phyloP scores from a whole-genome alignment of 2,888 invertebrate species.

The Brachyptera risi region DNA sequence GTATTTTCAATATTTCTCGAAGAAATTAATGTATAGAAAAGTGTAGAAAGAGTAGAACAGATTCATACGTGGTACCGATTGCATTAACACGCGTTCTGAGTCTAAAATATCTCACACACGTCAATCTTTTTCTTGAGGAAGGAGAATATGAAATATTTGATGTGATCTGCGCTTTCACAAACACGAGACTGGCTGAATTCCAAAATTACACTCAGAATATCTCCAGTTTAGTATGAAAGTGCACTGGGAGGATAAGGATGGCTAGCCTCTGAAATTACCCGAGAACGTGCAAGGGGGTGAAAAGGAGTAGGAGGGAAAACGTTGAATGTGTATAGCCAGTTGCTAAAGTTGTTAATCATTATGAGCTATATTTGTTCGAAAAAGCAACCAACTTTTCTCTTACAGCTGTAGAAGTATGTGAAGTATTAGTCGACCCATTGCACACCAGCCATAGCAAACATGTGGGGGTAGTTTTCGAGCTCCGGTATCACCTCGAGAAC shows the following conservation, averaged over 20 bases:
- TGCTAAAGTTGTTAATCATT: conserved; percentile 18
- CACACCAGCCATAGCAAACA: no score
- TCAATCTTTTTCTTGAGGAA: neutral
- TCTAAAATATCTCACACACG: no score
- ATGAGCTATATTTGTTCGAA: conserved; percentile 16
- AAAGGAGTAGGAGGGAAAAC: neutral
- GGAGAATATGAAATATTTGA: neutral
- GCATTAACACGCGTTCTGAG: no score
- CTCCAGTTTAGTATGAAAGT: neutral
- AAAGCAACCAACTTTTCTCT: neutral
- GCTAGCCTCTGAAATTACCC: no score
- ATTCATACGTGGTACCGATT: no score
- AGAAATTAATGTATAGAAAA: no score
- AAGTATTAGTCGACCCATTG: neutral
- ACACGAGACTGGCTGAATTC: conserved; percentile 11
- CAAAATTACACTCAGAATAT: conserved; percentile 1
- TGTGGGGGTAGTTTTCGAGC: conserved; percentile 9
- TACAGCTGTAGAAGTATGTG: conserved; percentile 15
- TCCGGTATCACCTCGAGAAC: conserved; percentile 11
- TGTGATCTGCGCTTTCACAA: no score
- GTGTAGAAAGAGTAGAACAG: no score
- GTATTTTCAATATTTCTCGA: no score
- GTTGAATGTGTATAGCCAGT: conserved; percentile 1
- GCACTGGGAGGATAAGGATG: neutral
- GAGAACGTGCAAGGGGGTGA: neutral